phyloP scores from a whole-genome alignment of 2,113 vertebrate genomes.

The Tricholaema leucomelas region DNA sequence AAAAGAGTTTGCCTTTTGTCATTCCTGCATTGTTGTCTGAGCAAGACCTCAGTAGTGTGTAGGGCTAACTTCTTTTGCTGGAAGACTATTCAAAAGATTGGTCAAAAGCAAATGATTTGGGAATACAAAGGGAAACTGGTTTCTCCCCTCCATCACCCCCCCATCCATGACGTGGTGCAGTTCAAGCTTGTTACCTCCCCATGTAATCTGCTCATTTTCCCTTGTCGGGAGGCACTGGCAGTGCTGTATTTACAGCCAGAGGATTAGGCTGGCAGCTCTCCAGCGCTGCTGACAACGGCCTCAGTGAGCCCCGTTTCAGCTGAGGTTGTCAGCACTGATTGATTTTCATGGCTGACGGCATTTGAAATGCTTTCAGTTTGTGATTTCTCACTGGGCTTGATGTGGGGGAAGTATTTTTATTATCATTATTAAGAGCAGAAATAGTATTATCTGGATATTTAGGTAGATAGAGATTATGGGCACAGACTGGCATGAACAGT shows the following conservation, averaged over 20 bases:
- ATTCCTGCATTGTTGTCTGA: background rate
- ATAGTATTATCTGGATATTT: conserved; percentile 24
- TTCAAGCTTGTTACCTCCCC: conserved; percentile 41
- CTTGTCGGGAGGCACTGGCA: background rate
- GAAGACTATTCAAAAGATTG: background rate
- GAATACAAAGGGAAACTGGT: background rate
- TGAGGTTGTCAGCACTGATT: conserved; percentile 45
- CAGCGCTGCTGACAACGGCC: background rate
- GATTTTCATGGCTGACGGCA: conserved; percentile 55
- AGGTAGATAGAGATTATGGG: background rate
- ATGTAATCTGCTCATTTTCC: conserved; percentile 63
- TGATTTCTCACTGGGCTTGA: conserved; percentile 42
- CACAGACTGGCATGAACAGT: background rate
- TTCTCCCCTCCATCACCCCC: background rate
- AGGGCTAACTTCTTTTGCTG: background rate
- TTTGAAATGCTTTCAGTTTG: conserved; percentile 55
- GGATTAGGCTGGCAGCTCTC: conserved; percentile 64
- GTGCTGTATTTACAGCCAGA: conserved; percentile 5
- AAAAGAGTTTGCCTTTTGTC: background rate
- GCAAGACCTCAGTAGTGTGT: background rate
- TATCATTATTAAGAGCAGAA: conserved; percentile 16
- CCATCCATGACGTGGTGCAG: background rate
- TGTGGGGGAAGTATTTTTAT: conserved; percentile 19
- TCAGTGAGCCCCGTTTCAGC: background rate
- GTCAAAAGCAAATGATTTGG: background rate